phyloP scores from a whole-genome alignment of 2,113 vertebrate species.

The Corythaeola cristata region DNA sequence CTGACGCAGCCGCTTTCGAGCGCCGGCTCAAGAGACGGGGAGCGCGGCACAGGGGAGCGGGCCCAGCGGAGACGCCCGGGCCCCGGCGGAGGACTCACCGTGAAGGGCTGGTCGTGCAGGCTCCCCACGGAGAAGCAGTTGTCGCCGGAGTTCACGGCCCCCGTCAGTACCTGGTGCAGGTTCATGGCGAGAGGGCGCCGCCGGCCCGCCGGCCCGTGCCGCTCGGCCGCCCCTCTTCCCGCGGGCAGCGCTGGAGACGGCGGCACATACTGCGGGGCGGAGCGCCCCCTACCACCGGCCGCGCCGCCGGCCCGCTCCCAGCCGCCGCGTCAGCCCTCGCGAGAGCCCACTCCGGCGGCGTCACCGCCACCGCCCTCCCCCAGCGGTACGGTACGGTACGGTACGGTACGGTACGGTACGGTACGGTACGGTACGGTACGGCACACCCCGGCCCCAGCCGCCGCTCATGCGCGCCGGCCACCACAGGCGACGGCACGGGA shows the following conservation, averaged over 20 bases:
- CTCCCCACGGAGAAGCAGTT: constrained; percentile 93
- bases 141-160: constrained; percentile 94
- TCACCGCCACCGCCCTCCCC: not conserved
- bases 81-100: constrained; percentile 76
- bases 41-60: not conserved
- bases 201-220: not conserved
- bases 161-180: constrained; percentile 96
- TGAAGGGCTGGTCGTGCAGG: constrained; percentile 86
- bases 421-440: no score
- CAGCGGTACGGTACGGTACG: no score
- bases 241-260: not conserved
- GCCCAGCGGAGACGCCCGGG: not conserved
- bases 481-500: not conserved
- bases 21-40: not conserved
- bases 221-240: not conserved
- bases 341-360: not conserved
- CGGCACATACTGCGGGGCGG: not conserved
- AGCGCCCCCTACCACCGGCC: not conserved
- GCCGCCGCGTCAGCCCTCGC: not conserved
- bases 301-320: no score
- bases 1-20: not conserved
- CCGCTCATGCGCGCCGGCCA: not conserved
- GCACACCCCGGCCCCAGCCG: no score
- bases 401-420: no score
- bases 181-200: constrained; percentile 79